phyloP scores from a whole-genome alignment of 2,888 invertebrate genomes.

The Platycheirus rosarum region DNA sequence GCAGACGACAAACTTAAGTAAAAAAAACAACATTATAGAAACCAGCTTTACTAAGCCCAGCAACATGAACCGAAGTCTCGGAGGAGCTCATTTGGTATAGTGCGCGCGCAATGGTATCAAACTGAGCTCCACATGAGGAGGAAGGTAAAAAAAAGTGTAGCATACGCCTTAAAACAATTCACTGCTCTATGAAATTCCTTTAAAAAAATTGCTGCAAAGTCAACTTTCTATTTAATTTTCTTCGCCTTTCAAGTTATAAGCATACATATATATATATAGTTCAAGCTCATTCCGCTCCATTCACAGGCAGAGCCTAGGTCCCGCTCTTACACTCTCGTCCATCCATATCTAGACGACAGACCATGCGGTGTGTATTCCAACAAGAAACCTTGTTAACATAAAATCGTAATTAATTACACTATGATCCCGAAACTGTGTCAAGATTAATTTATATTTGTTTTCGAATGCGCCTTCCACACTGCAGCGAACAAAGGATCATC shows the following conservation, averaged over 20 bases:
- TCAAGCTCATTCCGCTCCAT: too few species aligned
- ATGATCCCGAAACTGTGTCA: slow-evolving; percentile 78
- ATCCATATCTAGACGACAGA: not conserved
- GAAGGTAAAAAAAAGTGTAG: slow-evolving; percentile 24
- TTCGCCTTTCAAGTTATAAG: too few species aligned
- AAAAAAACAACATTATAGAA: slow-evolving; percentile 21
- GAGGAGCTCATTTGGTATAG: slow-evolving; percentile 52
- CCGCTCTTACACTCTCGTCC: not conserved
- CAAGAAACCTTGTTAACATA: slow-evolving; percentile 68
- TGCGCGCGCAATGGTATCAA: slow-evolving; percentile 57
- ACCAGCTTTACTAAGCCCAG: slow-evolving; percentile 38
- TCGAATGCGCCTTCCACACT: slow-evolving; percentile 78
- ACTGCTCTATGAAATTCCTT: slow-evolving; percentile 65
- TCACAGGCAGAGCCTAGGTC: too few species aligned
- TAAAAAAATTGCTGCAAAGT: slow-evolving; percentile 19
- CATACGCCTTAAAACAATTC: slow-evolving; percentile 61
- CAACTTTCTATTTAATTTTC: slow-evolving; percentile 56
- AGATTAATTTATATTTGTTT: slow-evolving; percentile 83
- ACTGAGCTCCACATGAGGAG: slow-evolving; percentile 36
- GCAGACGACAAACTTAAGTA: slow-evolving; percentile 19
- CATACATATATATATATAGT: too few species aligned
- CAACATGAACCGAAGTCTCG: slow-evolving; percentile 30
- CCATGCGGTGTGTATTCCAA: not conserved
- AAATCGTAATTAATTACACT: slow-evolving; percentile 73
- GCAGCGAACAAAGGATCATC: slow-evolving; percentile 61